Conservation (phyloP, 2,888 invertebrate species). For the Lumbricus terrestris region DNA sequence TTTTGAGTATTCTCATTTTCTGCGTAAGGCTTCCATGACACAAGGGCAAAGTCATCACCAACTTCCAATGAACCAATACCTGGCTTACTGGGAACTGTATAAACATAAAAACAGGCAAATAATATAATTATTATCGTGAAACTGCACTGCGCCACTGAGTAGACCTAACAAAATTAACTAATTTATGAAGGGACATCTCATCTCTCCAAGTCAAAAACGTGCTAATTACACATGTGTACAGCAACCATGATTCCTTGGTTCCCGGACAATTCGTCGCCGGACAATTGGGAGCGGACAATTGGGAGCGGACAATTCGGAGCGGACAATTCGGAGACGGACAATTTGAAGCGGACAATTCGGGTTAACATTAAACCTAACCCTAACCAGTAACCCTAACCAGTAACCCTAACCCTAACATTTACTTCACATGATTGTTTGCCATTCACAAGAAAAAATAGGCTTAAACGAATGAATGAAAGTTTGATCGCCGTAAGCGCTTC, state of each 20-base stretch:
- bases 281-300: no score
- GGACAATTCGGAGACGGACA: no score
- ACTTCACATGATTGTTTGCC: no score
- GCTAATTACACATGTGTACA: neutral
- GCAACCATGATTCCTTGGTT: neutral
- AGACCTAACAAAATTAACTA: neutral
- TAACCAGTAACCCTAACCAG: no score
- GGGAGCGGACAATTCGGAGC: no score
- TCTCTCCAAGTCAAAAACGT: neutral
- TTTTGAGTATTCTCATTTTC: slow-evolving; percentile 18
- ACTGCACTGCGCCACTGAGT: neutral
- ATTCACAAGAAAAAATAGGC: no score
- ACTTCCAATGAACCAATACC: slow-evolving; percentile 13
- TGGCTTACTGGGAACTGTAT: slow-evolving; percentile 15
- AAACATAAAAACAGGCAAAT: neutral
- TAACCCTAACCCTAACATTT: no score
- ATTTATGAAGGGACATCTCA: neutral
- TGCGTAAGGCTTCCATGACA: neutral
- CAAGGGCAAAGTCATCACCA: slow-evolving; percentile 13
- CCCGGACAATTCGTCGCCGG: no score
- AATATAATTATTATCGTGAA: neutral
- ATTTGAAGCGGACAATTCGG: no score
- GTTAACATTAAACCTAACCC: no score
- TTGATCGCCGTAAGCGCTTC: no score
- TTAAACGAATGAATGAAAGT: no score